A percentile compares a stretch with the other conserved stretches of the same genome.
These are phyloP conservation scores for Achroia grisella DNA, from an alignment of 1,140 invertebrate species.

Conservation along the genomic window DNA sequence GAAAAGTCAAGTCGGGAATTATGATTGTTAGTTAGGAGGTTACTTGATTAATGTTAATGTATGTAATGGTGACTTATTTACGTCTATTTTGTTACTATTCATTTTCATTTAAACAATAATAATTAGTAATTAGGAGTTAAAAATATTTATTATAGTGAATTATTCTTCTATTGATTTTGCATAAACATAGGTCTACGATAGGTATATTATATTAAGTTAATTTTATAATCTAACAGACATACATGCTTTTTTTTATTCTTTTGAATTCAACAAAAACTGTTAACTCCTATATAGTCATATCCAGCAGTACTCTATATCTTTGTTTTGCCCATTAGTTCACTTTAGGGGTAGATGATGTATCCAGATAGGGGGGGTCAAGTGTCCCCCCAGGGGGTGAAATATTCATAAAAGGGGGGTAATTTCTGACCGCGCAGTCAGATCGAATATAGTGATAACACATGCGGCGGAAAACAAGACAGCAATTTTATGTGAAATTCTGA, in stretches of 20 bases:
- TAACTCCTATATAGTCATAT: too few relatives aligned
- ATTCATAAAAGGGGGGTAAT: slow-evolving; percentile 66
- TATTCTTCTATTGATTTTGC: too few relatives aligned
- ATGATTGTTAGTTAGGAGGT: too few relatives aligned
- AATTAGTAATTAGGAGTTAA: too few relatives aligned
- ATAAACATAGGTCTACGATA: too few relatives aligned
- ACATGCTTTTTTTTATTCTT: not conserved
- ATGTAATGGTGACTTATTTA: too few relatives aligned
- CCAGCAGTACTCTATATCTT: slow-evolving; percentile 21
- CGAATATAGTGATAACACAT: slow-evolving; percentile 49
- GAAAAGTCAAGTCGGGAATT: slow-evolving; percentile 13
- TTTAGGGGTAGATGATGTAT: slow-evolving; percentile 70
- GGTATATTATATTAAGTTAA: too few relatives aligned
- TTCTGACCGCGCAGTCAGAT: slow-evolving; percentile 66
- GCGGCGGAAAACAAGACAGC: slow-evolving; percentile 62
- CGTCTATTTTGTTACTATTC: too few relatives aligned
- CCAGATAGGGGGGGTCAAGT: slow-evolving; percentile 66
- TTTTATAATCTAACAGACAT: too few relatives aligned
- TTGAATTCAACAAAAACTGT: not conserved
- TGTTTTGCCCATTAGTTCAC: slow-evolving; percentile 63
- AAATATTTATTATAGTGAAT: too few relatives aligned
- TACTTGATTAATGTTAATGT: too few relatives aligned
- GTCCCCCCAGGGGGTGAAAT: slow-evolving; percentile 65
- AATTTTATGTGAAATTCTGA: slow-evolving; percentile 61
- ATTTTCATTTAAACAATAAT: too few relatives aligned